Evolutionary conservation across 1,140 invertebrate species (phyloP).

Genomic region (Portunus trituberculatus): DNA sequence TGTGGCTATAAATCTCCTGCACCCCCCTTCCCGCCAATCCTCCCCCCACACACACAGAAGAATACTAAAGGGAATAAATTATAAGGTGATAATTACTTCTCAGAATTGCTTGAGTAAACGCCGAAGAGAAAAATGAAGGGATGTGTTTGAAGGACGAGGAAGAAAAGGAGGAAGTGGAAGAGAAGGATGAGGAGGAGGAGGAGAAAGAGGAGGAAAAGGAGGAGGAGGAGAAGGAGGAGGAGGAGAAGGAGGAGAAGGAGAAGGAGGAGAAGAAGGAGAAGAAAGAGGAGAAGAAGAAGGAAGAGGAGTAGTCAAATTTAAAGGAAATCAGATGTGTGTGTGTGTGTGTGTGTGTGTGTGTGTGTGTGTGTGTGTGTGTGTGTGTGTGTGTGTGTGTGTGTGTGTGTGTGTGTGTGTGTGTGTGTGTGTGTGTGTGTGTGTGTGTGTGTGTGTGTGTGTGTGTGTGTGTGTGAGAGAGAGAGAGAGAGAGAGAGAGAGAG

Average conservation of each 20-base stretch:
- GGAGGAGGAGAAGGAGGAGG: background rate
- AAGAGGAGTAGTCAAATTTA: background rate
- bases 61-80: too few relatives aligned
- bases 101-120: too few relatives aligned
- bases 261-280: background rate
- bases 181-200: background rate
- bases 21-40: too few relatives aligned
- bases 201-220: background rate
- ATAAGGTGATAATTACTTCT: too few relatives aligned
- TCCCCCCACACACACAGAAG: too few relatives aligned
- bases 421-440: constrained; percentile 5
- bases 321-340: background rate
- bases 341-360: constrained; percentile 26
- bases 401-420: constrained; percentile 35
- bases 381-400: constrained; percentile 9
- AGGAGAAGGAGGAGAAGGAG: background rate
- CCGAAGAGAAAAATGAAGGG: too few relatives aligned
- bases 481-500: too few relatives aligned
- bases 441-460: background rate
- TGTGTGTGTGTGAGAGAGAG: too few relatives aligned
- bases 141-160: background rate
- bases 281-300: too few relatives aligned
- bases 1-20: too few relatives aligned
- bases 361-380: constrained; percentile 38
- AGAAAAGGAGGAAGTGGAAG: background rate